Base-by-base conservation (phyloP, 2,888 invertebrate species). In the Drosophila greeni region DNA sequence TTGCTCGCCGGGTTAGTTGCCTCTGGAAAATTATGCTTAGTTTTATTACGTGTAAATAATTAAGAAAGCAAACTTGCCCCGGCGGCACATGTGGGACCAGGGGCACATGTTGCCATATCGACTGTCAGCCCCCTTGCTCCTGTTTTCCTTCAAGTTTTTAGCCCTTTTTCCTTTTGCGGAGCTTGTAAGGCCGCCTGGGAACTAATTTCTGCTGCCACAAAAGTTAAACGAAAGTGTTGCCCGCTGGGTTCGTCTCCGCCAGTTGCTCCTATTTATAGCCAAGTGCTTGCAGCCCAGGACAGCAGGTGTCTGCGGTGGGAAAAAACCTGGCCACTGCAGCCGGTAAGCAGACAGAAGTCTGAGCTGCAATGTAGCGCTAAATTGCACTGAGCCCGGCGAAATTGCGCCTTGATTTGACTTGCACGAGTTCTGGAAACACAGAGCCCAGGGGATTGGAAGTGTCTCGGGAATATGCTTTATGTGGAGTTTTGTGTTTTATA, bases 41-140 rank as follows among this genome's bases (percentile, higher is more conserved):
- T 70, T 83, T 83, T 78, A 78, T 84, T 72, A 67, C 75, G 65
- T 66, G 29, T 70, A 42, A 78, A 78, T 78, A 85, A 81, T 78
- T 83, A 76, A 78, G 49, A 54, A 29, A 29, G 55, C 20, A 24
- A 58, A 56, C 61, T 61, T 62, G 75, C 72, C 56, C 23, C 45
- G 23, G 64, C 76, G 66, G 26, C 45, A 70, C 74, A 70, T 84
- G 66, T 82, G 81, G 77, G 81, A 80, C 48, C 55, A 29, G 31
- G 40, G 48, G 52, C 66, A 54, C 43, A 62, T 70, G 66, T 62
- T 64, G 51, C 40, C 34, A 37, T 47, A 69, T 66, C 24, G 61
- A 61, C 70, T 34, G 34, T 12, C 31, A n/a, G 11, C 9, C 40
- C 18, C 14, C n/a, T 51, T 14, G 16, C 47, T 34, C 0, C 16